These are phyloP conservation scores for Monoplex corrugatus DNA, from an alignment of 2,888 invertebrate genomes.

Conservation along the genomic window DNA sequence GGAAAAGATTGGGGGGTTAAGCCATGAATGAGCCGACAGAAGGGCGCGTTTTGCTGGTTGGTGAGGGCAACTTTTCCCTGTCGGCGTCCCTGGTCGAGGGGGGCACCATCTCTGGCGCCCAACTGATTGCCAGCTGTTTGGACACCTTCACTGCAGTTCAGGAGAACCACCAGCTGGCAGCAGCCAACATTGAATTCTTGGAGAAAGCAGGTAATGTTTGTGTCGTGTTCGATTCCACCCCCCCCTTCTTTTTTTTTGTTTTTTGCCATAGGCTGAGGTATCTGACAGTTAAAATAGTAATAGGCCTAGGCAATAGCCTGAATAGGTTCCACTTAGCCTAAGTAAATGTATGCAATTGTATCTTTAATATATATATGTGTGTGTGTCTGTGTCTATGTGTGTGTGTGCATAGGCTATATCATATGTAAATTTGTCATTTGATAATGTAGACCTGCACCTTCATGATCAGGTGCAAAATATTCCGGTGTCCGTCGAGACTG, in stretches of 20 bases:
- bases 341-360: not conserved
- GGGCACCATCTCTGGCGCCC: conserved; percentile 64
- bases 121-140: conserved; percentile 81
- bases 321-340: too few relatives aligned
- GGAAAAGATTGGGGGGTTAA: not conserved
- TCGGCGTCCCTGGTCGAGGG: conserved; percentile 79
- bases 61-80: conserved; percentile 85
- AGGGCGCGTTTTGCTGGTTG: conserved; percentile 81
- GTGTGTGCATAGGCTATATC: conserved; percentile 39
- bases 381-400: conserved; percentile 38
- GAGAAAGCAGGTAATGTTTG: conserved; percentile 52
- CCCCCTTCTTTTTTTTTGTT: not conserved
- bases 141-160: conserved; percentile 75
- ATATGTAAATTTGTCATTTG: too few relatives aligned
- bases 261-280: too few relatives aligned
- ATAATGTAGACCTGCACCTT: too few relatives aligned
- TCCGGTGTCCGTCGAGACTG: not conserved
- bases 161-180: conserved; percentile 71
- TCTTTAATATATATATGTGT: not conserved
- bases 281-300: too few relatives aligned
- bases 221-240: not conserved
- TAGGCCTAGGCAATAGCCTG: too few relatives aligned
- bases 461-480: too few relatives aligned
- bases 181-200: conserved; percentile 63
- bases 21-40: conserved; percentile 59